These are phyloP conservation scores for Chloroceryle amazona DNA, from an alignment of 2,797 vertebrate genomes.

Conservation along the genomic window DNA sequence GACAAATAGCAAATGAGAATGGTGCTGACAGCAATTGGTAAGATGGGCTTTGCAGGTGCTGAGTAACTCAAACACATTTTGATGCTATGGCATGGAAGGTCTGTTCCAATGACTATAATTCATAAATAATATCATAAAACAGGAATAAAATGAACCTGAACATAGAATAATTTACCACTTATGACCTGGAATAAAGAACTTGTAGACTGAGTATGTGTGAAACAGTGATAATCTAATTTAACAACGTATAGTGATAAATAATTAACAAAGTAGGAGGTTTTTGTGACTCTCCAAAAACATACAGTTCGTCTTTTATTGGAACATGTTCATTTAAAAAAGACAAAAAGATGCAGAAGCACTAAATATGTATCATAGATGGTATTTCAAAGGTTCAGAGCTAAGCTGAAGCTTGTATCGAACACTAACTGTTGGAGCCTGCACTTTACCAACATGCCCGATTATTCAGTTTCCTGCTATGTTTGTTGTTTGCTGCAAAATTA, in stretches of 20 bases:
- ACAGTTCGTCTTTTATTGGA: not conserved
- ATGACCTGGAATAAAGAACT: not conserved
- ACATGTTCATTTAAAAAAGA: not conserved
- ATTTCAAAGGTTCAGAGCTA: not conserved
- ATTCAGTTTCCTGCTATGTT: not conserved
- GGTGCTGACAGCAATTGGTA: slow-evolving; percentile 27
- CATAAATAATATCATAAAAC: not conserved
- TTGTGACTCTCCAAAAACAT: not conserved
- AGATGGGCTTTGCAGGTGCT: not conserved
- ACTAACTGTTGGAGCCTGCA: not conserved
- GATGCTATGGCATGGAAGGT: not conserved
- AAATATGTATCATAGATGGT: rapidly evolving
- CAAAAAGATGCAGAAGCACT: not conserved
- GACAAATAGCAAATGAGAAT: slow-evolving; percentile 43
- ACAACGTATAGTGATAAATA: not conserved
- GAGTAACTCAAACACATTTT: slow-evolving; percentile 40
- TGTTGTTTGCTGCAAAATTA: slow-evolving; percentile 4
- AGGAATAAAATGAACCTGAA: not conserved
- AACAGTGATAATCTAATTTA: slow-evolving; percentile 1
- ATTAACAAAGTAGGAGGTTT: not conserved
- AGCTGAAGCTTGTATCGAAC: not conserved
- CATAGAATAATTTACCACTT: not conserved
- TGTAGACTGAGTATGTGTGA: not conserved
- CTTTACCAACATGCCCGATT: not conserved
- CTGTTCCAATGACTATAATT: not conserved